A percentile compares a stretch with the other conserved stretches of the same genome.
phyloP scores from a whole-genome alignment of 1,140 invertebrate genomes.

The Atopsyche davidsoni region DNA sequence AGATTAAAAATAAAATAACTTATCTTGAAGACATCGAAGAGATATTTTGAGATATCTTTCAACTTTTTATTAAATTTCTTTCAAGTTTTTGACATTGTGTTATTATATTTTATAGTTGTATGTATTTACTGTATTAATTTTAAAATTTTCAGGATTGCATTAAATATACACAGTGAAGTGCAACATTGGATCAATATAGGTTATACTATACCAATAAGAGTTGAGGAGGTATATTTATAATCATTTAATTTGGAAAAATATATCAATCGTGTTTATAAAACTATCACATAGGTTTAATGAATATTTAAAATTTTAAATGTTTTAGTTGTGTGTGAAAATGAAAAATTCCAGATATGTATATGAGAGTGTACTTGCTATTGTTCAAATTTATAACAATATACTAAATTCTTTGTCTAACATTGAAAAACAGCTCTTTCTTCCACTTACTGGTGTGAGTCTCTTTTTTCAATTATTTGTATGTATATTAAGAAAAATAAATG shows the following conservation, averaged over 20 bases:
- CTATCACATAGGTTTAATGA: too few species aligned
- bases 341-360: constrained; percentile 60
- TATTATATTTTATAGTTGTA: too few species aligned
- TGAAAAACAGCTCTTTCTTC: constrained; percentile 55
- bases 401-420: constrained; percentile 52
- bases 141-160: constrained; percentile 28
- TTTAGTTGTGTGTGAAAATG: constrained; percentile 55
- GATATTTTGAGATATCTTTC: too few species aligned
- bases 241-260: too few species aligned
- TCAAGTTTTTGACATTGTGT: too few species aligned
- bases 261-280: too few species aligned
- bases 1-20: too few species aligned
- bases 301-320: too few species aligned
- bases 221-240: constrained; percentile 30
- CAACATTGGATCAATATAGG: constrained; percentile 47
- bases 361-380: constrained; percentile 68
- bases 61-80: too few species aligned
- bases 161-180: constrained; percentile 35
- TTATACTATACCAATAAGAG: constrained; percentile 47
- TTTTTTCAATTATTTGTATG: constrained; percentile 3
- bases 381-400: constrained; percentile 77
- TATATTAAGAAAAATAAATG: too few species aligned
- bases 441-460: constrained; percentile 46
- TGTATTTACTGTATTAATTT: too few species aligned
- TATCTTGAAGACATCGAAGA: too few species aligned